Conservation (phyloP, 2,797 vertebrate species). For the Catharus ustulatus region DNA sequence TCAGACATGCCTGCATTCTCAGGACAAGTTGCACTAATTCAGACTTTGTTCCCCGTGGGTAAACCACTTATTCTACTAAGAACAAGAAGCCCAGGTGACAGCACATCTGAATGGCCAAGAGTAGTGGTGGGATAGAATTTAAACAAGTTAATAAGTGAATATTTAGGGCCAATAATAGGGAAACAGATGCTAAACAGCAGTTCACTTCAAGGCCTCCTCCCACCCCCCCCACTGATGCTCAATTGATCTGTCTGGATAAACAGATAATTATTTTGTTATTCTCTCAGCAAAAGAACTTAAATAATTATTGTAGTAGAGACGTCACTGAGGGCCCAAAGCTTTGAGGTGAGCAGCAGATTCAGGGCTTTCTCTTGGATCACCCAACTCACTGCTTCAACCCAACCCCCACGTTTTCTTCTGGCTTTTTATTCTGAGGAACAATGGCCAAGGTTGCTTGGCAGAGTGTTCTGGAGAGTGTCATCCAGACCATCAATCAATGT, state of each 20-base stretch:
- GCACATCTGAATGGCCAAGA: neutral
- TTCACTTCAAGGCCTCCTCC: neutral
- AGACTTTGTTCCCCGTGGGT: neutral
- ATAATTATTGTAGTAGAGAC: neutral
- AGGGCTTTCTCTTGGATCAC: neutral
- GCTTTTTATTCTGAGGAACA: neutral
- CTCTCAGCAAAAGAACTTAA: neutral
- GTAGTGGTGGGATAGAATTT: neutral
- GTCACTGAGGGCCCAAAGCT: neutral
- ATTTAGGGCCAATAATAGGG: neutral
- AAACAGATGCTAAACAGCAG: neutral
- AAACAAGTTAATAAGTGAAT: neutral
- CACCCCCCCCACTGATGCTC: neutral
- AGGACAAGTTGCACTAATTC: neutral
- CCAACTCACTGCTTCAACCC: neutral
- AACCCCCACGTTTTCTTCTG: accelerated
- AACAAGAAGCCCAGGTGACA: neutral
- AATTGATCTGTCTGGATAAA: neutral
- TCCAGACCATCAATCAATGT: slow-evolving; percentile 9
- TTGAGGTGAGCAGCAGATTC: neutral
- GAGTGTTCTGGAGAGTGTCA: neutral
- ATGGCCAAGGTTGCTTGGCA: slow-evolving; percentile 16
- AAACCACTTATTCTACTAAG: neutral
- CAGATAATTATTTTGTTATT: neutral
- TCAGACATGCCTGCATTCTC: neutral